Conservation (phyloP, 2,888 invertebrate genomes). For the Drosophila formosana region DNA sequence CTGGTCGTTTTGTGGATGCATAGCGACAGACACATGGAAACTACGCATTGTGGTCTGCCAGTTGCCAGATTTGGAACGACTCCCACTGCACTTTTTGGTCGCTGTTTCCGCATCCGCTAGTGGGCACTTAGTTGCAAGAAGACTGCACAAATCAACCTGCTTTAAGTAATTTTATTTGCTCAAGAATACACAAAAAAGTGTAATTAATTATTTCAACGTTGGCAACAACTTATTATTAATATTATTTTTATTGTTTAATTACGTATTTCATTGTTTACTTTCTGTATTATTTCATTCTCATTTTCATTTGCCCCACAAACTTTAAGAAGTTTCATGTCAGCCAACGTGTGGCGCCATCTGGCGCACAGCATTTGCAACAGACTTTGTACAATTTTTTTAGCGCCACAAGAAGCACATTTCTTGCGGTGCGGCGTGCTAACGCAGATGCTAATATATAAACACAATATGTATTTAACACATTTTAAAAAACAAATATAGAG, state of each 20-base stretch:
- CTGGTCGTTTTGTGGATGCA: conserved; percentile 70
- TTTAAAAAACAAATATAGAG: too few relatives aligned
- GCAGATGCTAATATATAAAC: too few relatives aligned
- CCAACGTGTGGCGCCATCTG: conserved; percentile 49
- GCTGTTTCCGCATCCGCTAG: background rate
- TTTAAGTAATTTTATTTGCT: too few relatives aligned
- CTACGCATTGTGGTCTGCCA: conserved; percentile 61
- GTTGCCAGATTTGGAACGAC: conserved; percentile 35
- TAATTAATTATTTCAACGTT: too few relatives aligned
- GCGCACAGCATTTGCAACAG: conserved; percentile 28
- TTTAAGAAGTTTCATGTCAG: conserved; percentile 6
- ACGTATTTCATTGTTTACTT: too few relatives aligned
- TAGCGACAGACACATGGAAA: conserved; percentile 49
- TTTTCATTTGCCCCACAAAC: background rate
- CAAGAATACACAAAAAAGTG: too few relatives aligned
- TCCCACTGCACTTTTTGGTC: background rate
- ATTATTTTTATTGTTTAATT: background rate
- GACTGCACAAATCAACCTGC: too few relatives aligned
- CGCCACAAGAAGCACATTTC: background rate
- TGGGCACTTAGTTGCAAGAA: background rate
- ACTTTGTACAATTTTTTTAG: conserved; percentile 9
- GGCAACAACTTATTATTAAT: background rate
- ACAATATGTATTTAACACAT: too few relatives aligned
- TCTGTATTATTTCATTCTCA: background rate
- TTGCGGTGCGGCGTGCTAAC: background rate